These are phyloP conservation scores for Urosaurus nigricauda DNA, from an alignment of 2,797 vertebrate genomes.

Conservation along the genomic window DNA sequence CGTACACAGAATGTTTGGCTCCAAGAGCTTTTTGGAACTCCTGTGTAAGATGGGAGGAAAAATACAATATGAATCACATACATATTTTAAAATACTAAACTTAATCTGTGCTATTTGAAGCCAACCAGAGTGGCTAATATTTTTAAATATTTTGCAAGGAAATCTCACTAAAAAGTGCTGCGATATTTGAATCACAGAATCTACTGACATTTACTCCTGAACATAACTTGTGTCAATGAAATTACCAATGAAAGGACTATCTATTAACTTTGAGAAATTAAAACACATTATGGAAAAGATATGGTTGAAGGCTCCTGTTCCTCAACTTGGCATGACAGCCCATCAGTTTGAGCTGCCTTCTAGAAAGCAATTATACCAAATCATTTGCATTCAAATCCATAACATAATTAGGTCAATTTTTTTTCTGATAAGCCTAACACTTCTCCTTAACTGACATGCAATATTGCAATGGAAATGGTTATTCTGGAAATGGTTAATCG, in stretches of 20 bases:
- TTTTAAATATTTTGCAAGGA: neutral
- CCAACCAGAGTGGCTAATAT: neutral
- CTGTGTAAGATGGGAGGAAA: conserved; percentile 71
- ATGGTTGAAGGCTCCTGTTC: neutral
- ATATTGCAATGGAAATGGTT: conserved; percentile 11
- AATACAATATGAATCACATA: neutral
- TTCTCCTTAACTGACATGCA: neutral
- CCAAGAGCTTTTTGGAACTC: conserved; percentile 97
- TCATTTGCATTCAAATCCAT: neutral
- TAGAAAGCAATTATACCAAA: conserved; percentile 1
- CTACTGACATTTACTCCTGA: neutral
- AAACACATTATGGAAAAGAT: conserved; percentile 5
- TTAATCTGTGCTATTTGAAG: neutral
- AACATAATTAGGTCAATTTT: conserved; percentile 19
- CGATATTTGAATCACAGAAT: neutral
- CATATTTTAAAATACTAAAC: neutral
- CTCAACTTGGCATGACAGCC: neutral
- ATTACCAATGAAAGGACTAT: neutral
- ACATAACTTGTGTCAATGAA: neutral
- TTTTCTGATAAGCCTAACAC: neutral
- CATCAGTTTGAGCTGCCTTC: neutral
- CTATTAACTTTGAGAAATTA: conserved; percentile 5
- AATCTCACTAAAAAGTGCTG: neutral
- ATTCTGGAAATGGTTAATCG: neutral
- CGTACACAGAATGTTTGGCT: conserved; percentile 96